Evolutionary conservation across 2,888 invertebrate species (phyloP).

Genomic region (Sinodicranocentrus sp.): DNA sequence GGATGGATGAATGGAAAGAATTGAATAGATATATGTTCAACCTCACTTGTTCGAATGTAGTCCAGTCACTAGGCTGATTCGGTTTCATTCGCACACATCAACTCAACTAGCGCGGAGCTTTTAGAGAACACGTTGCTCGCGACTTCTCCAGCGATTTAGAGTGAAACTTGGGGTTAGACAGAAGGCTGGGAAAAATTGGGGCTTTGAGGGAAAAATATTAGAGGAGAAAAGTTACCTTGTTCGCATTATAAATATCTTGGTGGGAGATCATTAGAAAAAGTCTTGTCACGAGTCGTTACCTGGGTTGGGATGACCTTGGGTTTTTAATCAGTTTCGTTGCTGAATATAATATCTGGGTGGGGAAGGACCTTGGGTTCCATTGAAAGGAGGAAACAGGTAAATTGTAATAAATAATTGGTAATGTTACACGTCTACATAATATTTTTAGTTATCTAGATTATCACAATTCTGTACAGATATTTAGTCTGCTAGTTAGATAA

Average conservation of each 20-base stretch:
- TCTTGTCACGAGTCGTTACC: too few relatives aligned
- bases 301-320: too few relatives aligned
- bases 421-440: background rate
- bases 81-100: slow-evolving; percentile 31
- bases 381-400: too few relatives aligned
- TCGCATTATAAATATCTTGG: too few relatives aligned
- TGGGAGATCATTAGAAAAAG: too few relatives aligned
- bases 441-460: background rate
- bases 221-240: background rate
- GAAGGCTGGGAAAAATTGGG: background rate
- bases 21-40: slow-evolving; percentile 25
- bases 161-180: too few relatives aligned
- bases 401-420: background rate
- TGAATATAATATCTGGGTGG: too few relatives aligned
- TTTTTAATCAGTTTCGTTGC: too few relatives aligned
- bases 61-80: slow-evolving; percentile 45
- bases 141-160: too few relatives aligned
- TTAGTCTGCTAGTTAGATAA: background rate
- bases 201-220: background rate
- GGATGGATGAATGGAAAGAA: slow-evolving; percentile 31
- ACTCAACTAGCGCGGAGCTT: background rate
- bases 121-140: background rate
- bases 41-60: slow-evolving; percentile 55
- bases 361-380: too few relatives aligned
- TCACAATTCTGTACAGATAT: background rate